These are phyloP conservation scores for Polietes domitor DNA, from an alignment of 2,888 invertebrate genomes.

Conservation along the genomic window DNA sequence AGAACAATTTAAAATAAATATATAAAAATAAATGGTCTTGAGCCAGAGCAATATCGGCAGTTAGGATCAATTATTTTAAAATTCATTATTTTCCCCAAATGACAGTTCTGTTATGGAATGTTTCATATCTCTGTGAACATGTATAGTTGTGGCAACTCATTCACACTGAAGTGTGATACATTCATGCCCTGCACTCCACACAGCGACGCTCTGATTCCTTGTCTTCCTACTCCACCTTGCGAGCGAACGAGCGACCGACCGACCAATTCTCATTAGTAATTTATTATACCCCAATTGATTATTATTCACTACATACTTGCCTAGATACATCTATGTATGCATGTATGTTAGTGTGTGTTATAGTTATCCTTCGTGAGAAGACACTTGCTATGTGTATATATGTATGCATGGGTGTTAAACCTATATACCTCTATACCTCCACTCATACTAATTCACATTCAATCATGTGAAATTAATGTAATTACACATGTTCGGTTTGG, in stretches of 20 bases:
- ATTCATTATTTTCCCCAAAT: too few species aligned
- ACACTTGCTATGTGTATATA: not conserved
- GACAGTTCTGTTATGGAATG: too few species aligned
- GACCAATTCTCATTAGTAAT: constrained; percentile 45
- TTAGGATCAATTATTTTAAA: too few species aligned
- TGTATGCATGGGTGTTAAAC: too few species aligned
- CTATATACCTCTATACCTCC: not conserved
- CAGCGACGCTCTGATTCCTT: not conserved
- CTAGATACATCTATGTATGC: not conserved
- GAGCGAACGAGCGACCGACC: too few species aligned
- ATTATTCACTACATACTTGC: constrained; percentile 14
- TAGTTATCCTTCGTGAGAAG: not conserved
- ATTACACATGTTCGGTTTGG: constrained; percentile 44
- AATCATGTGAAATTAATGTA: constrained; percentile 35
- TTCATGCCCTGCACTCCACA: not conserved
- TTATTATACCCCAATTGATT: constrained; percentile 55
- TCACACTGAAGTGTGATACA: not conserved
- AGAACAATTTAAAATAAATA: too few species aligned
- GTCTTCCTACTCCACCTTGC: too few species aligned
- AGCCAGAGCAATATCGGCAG: too few species aligned
- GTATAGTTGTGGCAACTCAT: not conserved
- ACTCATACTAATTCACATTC: constrained; percentile 19
- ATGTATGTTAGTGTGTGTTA: constrained; percentile 15
- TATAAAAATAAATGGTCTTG: too few species aligned
- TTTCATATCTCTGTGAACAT: not conserved